Base-by-base conservation (phyloP, 2,888 invertebrate species). In the Leptinotarsa rubiginosa region DNA sequence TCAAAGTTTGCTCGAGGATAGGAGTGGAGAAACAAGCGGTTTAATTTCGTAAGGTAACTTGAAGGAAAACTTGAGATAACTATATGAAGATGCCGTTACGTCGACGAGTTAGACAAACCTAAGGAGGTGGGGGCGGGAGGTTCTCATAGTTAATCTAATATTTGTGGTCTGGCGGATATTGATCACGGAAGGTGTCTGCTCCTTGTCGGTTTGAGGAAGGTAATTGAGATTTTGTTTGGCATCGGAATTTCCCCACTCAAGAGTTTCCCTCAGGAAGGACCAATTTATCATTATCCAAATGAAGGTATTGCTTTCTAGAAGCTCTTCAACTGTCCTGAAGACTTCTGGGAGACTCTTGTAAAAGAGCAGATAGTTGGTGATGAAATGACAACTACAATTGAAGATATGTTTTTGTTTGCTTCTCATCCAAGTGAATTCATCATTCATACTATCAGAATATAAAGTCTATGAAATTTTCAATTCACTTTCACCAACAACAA, bases 31-130 rank as follows among this genome's bases (percentile, higher is more conserved):
- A 62, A 62, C 67, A 59, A 54, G 65, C 50, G 72, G 69, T 66
- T 75, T 72, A 72, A 75, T 69, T 73, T 70, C 75, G 59, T 66
- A 54, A 75, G 73, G 75, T 70, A 65, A 75, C 66, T 75, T 62
- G 65, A 56, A 56, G 66, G 62, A 65, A 72, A 75, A 67, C 68
- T 73, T 65, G 69, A 54, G 31, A 71, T 69, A 65, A 75, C 70
- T 74, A 49, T 68, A 73, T 66, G 70, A 71, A 73, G 71, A 68
- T 65, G 70, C 70, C 68, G 67, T 76, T 76, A 68, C 70, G 65
- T 64, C 56, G 56, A 59, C 54, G 49, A 73, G 73, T 65, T 73
- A 70, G 76, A 56, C 65, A 68, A 69, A 62, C 70, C 70, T 31
- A 41, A 20, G 20, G 54, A 72, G 72, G 66, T 56, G 72, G 13